These are phyloP conservation scores for Campoplex nolae DNA, from an alignment of 2,888 invertebrate genomes.

Conservation along the genomic window DNA sequence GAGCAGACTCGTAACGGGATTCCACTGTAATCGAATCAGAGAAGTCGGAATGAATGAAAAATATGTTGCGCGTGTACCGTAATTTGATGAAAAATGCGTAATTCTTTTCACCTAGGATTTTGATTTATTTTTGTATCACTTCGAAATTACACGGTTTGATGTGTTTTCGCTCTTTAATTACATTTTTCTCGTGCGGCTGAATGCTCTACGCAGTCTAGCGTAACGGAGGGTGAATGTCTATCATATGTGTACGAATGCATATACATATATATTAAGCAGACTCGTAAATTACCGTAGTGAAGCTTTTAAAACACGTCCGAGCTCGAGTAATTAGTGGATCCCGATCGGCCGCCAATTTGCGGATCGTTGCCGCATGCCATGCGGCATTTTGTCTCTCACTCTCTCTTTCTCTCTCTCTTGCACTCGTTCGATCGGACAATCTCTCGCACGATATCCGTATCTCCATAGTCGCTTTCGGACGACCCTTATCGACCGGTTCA, in stretches of 20 bases:
- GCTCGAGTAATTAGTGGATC: conserved; percentile 78
- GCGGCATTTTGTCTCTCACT: conserved; percentile 37
- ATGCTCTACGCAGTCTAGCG: neutral
- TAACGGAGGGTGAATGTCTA: neutral
- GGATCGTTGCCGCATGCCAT: conserved; percentile 72
- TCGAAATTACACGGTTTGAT: neutral
- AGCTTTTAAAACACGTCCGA: conserved; percentile 78
- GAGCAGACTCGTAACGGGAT: too few relatives aligned
- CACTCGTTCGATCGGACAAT: conserved; percentile 32
- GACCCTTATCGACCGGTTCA: conserved; percentile 64
- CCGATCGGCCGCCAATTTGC: conserved; percentile 80
- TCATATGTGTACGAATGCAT: neutral
- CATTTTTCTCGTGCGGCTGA: conserved; percentile 11
- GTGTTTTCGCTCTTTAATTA: conserved; percentile 26
- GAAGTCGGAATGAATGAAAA: neutral
- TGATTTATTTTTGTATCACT: neutral
- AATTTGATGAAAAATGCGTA: neutral
- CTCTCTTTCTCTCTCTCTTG: conserved; percentile 19
- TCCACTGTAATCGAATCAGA: neutral
- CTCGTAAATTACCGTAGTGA: conserved; percentile 71
- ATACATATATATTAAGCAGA: conserved; percentile 21
- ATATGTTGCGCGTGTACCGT: neutral
- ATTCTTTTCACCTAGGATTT: neutral
- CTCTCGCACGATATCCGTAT: conserved; percentile 61
- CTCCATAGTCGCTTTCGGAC: conserved; percentile 50